A percentile compares a stretch with the other conserved stretches of the same genome.
These are phyloP conservation scores for Heliconius erato DNA, from an alignment of 2,888 invertebrate genomes.

Conservation along the genomic window DNA sequence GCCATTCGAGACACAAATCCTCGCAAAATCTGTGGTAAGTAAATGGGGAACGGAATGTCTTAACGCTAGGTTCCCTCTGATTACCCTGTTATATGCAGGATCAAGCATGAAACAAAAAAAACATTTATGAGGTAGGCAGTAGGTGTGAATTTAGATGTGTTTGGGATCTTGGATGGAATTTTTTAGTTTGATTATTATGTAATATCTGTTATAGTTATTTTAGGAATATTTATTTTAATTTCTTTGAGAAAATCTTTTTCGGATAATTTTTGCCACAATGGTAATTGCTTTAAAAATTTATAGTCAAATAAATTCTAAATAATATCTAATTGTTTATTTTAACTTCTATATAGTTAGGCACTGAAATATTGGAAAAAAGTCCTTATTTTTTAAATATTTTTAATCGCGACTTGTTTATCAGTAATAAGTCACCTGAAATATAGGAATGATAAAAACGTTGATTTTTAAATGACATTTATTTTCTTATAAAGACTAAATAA, in stretches of 20 bases:
- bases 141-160: not conserved
- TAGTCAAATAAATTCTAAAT: not conserved
- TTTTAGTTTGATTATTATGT: not conserved
- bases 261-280: not conserved
- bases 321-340: not conserved
- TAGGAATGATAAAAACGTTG: not conserved
- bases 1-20: no score
- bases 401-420: not conserved
- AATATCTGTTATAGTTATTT: not conserved
- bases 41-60: no score
- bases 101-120: no score
- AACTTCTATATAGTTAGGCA: not conserved
- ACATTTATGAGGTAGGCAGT: not conserved
- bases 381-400: not conserved
- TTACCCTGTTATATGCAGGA: no score
- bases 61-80: no score
- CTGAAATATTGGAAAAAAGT: not conserved
- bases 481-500: not conserved
- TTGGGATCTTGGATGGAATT: not conserved
- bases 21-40: no score
- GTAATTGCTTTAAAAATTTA: not conserved
- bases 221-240: not conserved
- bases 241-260: not conserved
- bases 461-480: not conserved
- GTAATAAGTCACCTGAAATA: not conserved